A percentile compares a stretch with the other conserved stretches of the same genome.
Conservation (phyloP, 1,140 invertebrate species). For the Meloidogyne floridensis region DNA sequence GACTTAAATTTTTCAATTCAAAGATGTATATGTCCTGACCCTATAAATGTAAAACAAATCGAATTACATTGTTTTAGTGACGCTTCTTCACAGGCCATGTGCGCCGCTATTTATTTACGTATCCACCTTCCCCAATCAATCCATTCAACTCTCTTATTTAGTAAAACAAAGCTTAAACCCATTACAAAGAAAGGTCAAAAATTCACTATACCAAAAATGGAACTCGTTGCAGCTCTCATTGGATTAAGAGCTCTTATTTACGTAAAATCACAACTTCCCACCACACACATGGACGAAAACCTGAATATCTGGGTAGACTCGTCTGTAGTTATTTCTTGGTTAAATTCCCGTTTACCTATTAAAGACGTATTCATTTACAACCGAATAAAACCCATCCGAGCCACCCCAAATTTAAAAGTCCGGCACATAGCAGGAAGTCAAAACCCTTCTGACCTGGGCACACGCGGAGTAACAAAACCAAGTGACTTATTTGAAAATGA, state of each 20-base stretch:
- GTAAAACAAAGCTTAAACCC: neutral
- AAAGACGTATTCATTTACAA: no score
- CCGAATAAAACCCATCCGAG: no score
- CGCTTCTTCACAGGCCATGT: neutral
- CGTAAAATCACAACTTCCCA: neutral
- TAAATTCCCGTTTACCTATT: no score
- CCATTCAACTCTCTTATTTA: neutral
- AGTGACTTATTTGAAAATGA: no score
- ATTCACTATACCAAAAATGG: neutral
- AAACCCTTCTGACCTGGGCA: no score
- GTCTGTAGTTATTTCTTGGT: neutral
- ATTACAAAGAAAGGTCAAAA: neutral
- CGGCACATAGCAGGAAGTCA: no score
- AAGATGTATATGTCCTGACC: neutral
- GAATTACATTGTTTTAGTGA: constrained; percentile 6
- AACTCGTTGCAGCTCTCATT: neutral
- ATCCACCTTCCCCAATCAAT: neutral
- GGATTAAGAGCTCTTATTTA: neutral
- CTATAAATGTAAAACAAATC: neutral
- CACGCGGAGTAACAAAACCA: no score
- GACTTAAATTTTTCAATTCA: no score
- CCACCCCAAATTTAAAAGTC: no score
- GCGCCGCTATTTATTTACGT: neutral
- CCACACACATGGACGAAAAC: neutral
- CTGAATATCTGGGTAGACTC: constrained; percentile 2